Evolutionary conservation across 2,888 invertebrate genomes (phyloP).

Genomic region (Rotaria macrura): DNA sequence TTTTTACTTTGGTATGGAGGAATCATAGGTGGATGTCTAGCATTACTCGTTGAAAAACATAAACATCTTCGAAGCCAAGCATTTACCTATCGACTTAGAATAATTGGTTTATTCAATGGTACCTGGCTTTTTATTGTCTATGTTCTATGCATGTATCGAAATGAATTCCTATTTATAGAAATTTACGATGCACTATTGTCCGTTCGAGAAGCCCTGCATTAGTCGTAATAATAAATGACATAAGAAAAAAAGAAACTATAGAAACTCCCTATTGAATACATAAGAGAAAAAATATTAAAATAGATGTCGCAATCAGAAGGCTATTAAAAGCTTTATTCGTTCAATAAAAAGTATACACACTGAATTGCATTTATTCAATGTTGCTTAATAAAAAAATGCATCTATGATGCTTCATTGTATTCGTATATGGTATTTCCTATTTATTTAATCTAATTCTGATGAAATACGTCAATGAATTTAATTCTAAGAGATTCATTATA

Average conservation of each 20-base stretch:
- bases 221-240: not conserved
- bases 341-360: not conserved
- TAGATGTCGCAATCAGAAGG: not conserved
- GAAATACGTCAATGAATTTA: too few relatives aligned
- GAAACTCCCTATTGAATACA: not conserved
- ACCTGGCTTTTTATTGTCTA: not conserved
- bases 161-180: not conserved
- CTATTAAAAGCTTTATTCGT: not conserved
- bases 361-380: not conserved
- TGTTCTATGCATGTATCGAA: not conserved
- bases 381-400: not conserved
- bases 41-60: not conserved
- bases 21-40: not conserved
- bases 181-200: not conserved
- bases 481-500: too few relatives aligned
- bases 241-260: not conserved
- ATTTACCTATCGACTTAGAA: not conserved
- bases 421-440: too few relatives aligned
- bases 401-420: not conserved
- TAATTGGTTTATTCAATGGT: not conserved
- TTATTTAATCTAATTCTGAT: too few relatives aligned
- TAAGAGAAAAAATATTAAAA: not conserved
- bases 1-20: conserved; percentile 4
- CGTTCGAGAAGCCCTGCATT: not conserved
- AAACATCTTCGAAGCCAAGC: conserved; percentile 9